Base-by-base conservation (phyloP, 2,797 vertebrate species). In the Chloroceryle inda region DNA sequence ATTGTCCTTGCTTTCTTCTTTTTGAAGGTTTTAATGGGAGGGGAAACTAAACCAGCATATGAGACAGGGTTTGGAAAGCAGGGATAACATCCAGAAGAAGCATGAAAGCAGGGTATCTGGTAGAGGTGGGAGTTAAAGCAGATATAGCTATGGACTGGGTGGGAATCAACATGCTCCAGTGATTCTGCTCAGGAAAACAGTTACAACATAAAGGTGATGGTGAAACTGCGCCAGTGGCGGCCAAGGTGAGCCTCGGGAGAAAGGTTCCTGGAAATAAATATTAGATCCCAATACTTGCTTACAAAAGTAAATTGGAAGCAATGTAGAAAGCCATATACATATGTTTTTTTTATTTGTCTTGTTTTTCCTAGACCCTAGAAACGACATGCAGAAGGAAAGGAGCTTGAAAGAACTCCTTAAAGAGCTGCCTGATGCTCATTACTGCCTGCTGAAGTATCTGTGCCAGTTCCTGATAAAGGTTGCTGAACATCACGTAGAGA, bases 401-500 rank as follows among this genome's bases (percentile, higher is more conserved):
- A 97, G 96, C n/a, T 86, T 99, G 66, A 98, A 98, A 95, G 97
- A 98, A 13, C 97, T 99, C 72, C 98, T 99, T 38, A 97, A 97
- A 81, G 98, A 98, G 88, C 98, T 99, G 56, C 99, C 99, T 67
- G 98, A 98, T 8, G 64, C 97, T 62, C 98, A 99, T 97, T 98
- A 98, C 97, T 97, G 96, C 92, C 98, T 99, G 71, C 98, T 99
- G 91, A 98, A 98, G 78, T 99, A 99, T 97, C 98, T 99, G 40
- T 99, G 99, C 97, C 98, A 97, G 91, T 99, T 99, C 97, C 98
- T 99, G 89, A 98, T 98, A 17, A 96, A 98, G 61, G 99, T 99
- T 89, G 99, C 99, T 80, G 89, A 98, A 68, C 98, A 98, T 86
- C 98, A 99, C 3, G 31, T 94, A 27, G 98, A 99, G 86, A 99